Conservation (phyloP, 2,797 vertebrate genomes). For the Leucoraja ocellata region DNA sequence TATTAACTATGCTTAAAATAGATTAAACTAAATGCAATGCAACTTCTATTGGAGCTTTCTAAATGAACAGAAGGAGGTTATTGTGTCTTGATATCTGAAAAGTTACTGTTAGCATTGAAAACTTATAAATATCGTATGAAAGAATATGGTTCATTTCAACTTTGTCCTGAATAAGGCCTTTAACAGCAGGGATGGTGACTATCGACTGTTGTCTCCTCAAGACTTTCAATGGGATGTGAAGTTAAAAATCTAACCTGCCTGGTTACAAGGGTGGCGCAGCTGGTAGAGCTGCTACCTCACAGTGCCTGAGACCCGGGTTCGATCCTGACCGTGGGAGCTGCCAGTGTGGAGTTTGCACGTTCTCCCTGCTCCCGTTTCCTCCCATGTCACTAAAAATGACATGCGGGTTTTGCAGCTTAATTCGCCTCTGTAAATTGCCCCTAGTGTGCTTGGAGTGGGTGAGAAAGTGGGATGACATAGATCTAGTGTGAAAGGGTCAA, state of each 20-base stretch:
- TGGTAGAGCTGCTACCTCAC: too few relatives aligned
- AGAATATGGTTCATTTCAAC: not conserved
- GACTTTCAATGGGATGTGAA: not conserved
- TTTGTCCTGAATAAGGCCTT: not conserved
- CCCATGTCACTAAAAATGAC: too few relatives aligned
- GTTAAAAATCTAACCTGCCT: not conserved
- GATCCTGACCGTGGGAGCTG: too few relatives aligned
- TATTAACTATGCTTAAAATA: conserved; percentile 43
- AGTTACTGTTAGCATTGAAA: not conserved
- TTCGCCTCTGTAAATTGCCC: too few relatives aligned
- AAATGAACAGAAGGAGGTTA: conserved; percentile 43
- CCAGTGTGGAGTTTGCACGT: too few relatives aligned
- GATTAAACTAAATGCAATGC: conserved; percentile 13
- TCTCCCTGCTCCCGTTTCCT: too few relatives aligned
- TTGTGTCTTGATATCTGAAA: conserved; percentile 33
- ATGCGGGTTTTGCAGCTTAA: too few relatives aligned
- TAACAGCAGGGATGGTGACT: not conserved
- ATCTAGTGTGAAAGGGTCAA: too few relatives aligned
- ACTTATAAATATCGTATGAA: not conserved
- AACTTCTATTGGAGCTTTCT: conserved; percentile 14
- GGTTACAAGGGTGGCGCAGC: too few relatives aligned
- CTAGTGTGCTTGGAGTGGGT: too few relatives aligned
- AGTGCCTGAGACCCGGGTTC: too few relatives aligned
- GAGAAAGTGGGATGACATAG: too few relatives aligned
- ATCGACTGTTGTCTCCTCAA: not conserved